These are phyloP conservation scores for Acipenser transmontanus DNA, from an alignment of 2,797 vertebrate genomes.

Conservation along the genomic window DNA sequence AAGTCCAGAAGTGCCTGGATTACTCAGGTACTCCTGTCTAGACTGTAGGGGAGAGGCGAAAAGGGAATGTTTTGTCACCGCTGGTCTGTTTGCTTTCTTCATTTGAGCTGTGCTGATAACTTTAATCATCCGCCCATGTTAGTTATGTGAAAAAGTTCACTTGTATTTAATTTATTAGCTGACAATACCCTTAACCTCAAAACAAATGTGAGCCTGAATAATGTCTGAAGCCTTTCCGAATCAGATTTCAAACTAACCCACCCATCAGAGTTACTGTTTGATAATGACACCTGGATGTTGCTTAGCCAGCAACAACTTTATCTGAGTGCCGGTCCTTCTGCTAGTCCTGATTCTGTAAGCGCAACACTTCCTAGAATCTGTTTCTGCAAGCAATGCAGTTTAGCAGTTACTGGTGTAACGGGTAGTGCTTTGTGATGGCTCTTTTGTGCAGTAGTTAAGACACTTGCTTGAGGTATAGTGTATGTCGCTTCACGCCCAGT, in stretches of 20 bases:
- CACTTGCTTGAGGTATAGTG: too few relatives aligned
- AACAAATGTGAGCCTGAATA: not conserved
- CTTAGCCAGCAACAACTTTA: too few relatives aligned
- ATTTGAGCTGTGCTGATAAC: not conserved
- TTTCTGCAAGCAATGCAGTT: too few relatives aligned
- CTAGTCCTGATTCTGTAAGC: too few relatives aligned
- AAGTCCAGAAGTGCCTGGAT: slow-evolving; percentile 23
- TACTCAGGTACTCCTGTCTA: slow-evolving; percentile 53
- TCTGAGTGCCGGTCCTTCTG: too few relatives aligned
- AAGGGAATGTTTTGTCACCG: not conserved
- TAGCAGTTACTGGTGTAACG: too few relatives aligned
- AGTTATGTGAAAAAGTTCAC: not conserved
- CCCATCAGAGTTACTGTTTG: not conserved
- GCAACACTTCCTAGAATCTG: too few relatives aligned
- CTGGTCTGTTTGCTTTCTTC: not conserved
- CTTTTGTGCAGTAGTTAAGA: too few relatives aligned
- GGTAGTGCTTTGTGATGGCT: too few relatives aligned
- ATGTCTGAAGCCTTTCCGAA: not conserved
- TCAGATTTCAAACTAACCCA: not conserved
- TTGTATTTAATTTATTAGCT: not conserved
- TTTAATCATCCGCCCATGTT: not conserved
- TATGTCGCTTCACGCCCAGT: too few relatives aligned
- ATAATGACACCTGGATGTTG: too few relatives aligned
- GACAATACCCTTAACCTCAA: not conserved
- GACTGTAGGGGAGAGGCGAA: slow-evolving; percentile 29